A percentile compares a stretch with the other conserved stretches of the same genome.
Conservation (phyloP, 2,888 invertebrate species). For the Acleris holmiana region DNA sequence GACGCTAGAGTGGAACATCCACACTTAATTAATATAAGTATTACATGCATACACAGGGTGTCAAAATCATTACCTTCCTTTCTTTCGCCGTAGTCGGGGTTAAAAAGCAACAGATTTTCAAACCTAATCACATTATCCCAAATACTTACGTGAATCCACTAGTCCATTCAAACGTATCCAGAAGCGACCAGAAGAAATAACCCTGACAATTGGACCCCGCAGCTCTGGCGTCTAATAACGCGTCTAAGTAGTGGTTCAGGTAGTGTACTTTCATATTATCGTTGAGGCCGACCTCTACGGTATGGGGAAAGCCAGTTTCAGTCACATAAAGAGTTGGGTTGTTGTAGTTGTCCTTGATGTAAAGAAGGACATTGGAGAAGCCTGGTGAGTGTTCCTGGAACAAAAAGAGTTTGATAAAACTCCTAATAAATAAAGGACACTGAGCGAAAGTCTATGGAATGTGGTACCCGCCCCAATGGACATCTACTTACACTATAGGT, state of each 20-base stretch:
- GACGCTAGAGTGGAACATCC: too few relatives aligned
- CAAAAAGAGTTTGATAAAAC: background rate
- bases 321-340: constrained; percentile 57
- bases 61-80: background rate
- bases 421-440: too few relatives aligned
- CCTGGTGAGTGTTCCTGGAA: constrained; percentile 45
- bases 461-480: too few relatives aligned
- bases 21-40: too few relatives aligned
- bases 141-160: constrained; percentile 72
- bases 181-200: constrained; percentile 82
- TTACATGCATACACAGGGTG: too few relatives aligned
- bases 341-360: constrained; percentile 42
- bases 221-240: constrained; percentile 60
- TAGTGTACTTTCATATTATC: constrained; percentile 64
- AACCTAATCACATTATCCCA: too few relatives aligned
- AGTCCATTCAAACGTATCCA: constrained; percentile 86
- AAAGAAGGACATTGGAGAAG: constrained; percentile 40
- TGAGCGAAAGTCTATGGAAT: too few relatives aligned
- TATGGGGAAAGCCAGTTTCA: constrained; percentile 77
- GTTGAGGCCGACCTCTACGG: constrained; percentile 53
- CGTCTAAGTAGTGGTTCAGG: constrained; percentile 57
- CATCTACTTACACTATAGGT: too few relatives aligned
- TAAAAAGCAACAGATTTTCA: background rate
- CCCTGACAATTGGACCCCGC: constrained; percentile 67
- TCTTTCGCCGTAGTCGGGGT: background rate